Conservation (phyloP, 2,888 invertebrate species). For the Orgyia antiqua region DNA sequence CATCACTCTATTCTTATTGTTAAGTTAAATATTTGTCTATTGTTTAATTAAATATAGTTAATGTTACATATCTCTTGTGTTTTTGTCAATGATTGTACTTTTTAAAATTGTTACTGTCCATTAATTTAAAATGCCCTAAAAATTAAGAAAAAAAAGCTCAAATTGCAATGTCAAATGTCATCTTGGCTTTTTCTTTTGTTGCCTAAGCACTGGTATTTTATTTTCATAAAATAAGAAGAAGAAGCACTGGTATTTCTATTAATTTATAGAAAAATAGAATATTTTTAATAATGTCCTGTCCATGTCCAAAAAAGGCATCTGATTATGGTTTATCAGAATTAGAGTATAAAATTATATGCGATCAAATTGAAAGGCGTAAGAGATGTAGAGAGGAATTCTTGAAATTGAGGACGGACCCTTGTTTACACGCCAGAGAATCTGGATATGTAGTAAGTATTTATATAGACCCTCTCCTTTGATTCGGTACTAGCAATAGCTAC, state of each 20-base stretch:
- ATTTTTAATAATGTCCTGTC: not conserved
- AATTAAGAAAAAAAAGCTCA: no score
- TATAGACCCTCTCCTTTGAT: not conserved
- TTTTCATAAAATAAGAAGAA: no score
- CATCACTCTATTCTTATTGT: not conserved
- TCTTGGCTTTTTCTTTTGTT: no score
- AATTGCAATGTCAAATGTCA: no score
- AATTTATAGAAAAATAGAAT: not conserved
- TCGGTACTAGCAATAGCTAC: no score
- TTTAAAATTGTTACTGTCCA: constrained; percentile 3
- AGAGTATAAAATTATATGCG: constrained; percentile 71
- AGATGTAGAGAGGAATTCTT: constrained; percentile 82
- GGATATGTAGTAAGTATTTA: constrained; percentile 86
- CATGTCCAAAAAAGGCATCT: constrained; percentile 1
- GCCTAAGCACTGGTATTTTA: no score
- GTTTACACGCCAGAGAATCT: constrained; percentile 79
- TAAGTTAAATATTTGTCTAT: not conserved
- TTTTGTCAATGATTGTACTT: constrained; percentile 7
- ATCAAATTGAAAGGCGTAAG: constrained; percentile 78
- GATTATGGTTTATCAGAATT: constrained; percentile 67
- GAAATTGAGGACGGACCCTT: constrained; percentile 83
- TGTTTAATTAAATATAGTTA: not conserved
- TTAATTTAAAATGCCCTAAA: not conserved
- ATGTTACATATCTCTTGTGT: no score
- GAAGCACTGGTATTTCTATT: no score